A percentile compares a stretch with the other conserved stretches of the same genome.
phyloP scores from a whole-genome alignment of 2,797 vertebrate genomes.

The Centroberyx gerrardi region DNA sequence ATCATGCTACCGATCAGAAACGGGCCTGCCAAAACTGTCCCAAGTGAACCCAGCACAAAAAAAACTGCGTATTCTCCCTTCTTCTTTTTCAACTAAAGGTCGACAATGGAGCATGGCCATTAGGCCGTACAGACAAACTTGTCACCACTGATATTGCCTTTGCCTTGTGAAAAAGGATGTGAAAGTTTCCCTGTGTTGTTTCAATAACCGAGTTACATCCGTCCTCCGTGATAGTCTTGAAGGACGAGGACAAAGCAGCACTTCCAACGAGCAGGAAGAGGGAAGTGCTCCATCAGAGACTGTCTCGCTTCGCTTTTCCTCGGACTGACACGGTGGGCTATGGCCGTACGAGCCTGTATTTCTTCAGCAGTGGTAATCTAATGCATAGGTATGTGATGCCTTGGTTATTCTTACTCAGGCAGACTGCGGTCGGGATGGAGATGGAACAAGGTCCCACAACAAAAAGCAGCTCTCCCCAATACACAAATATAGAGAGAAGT shows the following conservation, averaged over 20 bases:
- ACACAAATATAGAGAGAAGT: not conserved
- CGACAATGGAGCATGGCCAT: not conserved
- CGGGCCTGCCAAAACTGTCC: too few species aligned
- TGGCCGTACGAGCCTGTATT: not conserved
- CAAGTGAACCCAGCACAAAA: not conserved
- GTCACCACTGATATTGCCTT: not conserved
- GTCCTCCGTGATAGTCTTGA: constrained; percentile 6
- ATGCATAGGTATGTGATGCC: not conserved
- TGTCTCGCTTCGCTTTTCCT: constrained; percentile 80
- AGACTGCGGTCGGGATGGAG: constrained; percentile 14
- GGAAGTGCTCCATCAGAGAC: constrained; percentile 70
- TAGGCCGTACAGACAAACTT: not conserved
- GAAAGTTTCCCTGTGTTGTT: constrained; percentile 31
- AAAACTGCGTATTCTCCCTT: not conserved
- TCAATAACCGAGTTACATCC: constrained; percentile 8
- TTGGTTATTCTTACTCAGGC: not conserved
- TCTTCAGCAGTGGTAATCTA: not conserved
- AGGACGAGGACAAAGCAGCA: not conserved
- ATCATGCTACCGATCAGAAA: too few species aligned
- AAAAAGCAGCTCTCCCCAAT: not conserved
- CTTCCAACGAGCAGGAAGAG: constrained; percentile 67
- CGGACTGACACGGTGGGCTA: constrained; percentile 13
- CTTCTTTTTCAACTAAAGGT: not conserved
- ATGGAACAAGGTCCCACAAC: not conserved
- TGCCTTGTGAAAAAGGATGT: constrained; percentile 53